Base-by-base conservation (phyloP, 2,113 vertebrate species). In the Thamnaconus septentrionalis region DNA sequence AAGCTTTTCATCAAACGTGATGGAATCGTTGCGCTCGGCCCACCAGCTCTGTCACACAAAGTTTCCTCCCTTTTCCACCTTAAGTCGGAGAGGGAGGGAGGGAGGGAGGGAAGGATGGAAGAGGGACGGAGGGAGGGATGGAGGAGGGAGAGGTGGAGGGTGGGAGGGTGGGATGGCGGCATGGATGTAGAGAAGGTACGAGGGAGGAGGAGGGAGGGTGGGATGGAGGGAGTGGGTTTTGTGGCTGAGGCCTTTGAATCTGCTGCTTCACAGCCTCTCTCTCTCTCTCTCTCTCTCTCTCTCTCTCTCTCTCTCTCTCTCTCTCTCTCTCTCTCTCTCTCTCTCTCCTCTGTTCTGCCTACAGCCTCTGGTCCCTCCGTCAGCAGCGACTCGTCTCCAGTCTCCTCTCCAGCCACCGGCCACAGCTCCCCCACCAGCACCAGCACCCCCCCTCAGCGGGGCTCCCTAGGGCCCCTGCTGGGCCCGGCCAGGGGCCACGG, bases 331-430 rank as follows among this genome's bases (percentile, higher is more conserved):
- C 53, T 52, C 50, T 10, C 41, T 4, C 8, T 9, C 9, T n/a
- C 49, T 5, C 55, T 6, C 60, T 4, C 74, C 10, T 2, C 61
- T 31, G 18, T 31, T 31, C 1, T 31, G 18, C 18, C 48, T 64
- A 4, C 5, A 53, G 5, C 51, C 42, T 47, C 73, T 98, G 96
- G 95, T 57, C 94, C 94, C 56, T 94, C 94, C 0, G 88, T 95
- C 87, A 97, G 94, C 85, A 90, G 94, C 2, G 96, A 98, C 83
- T 94, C 96, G 0, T 98, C 95, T 41, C 96, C 95, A 0, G 95
- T 96, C 75, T 96, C 96, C 48, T 97, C 95, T 0, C 96, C 96
- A 0, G 96, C 94, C 86, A 96, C 96, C 89, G 96, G 95, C 87
- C 96, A 96, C 91, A 95, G 92, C 84, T 97, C 96, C 8, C 96